Conservation (phyloP, 2,797 vertebrate genomes). For the Acanthurus tractus region DNA sequence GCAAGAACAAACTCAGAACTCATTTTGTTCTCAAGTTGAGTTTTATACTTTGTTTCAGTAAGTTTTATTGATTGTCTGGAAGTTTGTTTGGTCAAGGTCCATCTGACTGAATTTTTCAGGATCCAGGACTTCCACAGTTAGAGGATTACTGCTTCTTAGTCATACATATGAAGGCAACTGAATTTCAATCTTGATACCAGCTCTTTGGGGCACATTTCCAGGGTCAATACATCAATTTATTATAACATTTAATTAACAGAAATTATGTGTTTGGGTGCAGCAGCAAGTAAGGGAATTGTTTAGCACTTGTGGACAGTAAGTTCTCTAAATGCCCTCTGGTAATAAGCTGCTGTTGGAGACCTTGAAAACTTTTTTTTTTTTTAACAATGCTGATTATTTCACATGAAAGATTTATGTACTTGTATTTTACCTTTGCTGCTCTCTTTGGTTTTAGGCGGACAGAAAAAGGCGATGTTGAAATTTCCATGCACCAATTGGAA, state of each 20-base stretch:
- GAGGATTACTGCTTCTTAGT: slow-evolving; percentile 26
- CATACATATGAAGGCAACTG: slow-evolving; percentile 33
- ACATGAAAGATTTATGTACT: slow-evolving; percentile 3
- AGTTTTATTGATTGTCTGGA: slow-evolving; percentile 41
- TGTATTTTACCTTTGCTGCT: slow-evolving; percentile 17
- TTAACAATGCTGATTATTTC: slow-evolving; percentile 17
- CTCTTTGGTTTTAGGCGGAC: neutral
- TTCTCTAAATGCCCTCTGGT: slow-evolving; percentile 25
- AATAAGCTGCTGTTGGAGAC: slow-evolving; percentile 23
- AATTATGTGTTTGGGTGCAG: slow-evolving; percentile 21
- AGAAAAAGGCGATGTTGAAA: slow-evolving; percentile 14
- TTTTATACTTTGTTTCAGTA: slow-evolving; percentile 25
- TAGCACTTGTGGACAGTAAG: slow-evolving; percentile 10
- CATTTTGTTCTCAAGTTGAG: slow-evolving; percentile 23
- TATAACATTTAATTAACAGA: slow-evolving; percentile 27
- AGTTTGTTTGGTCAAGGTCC: slow-evolving; percentile 58
- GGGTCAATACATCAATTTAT: slow-evolving; percentile 49
- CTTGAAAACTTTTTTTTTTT: slow-evolving; percentile 39
- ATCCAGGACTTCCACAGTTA: slow-evolving; percentile 22
- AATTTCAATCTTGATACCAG: slow-evolving; percentile 38
- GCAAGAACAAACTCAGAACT: slow-evolving; percentile 7
- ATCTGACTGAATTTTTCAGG: slow-evolving; percentile 44
- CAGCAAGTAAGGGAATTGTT: slow-evolving; percentile 24
- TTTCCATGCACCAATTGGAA: slow-evolving; percentile 8
- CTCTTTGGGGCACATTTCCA: slow-evolving; percentile 45